These are phyloP conservation scores for Sigmodon hispidus DNA, from an alignment of 2,113 vertebrate genomes.

Conservation along the genomic window DNA sequence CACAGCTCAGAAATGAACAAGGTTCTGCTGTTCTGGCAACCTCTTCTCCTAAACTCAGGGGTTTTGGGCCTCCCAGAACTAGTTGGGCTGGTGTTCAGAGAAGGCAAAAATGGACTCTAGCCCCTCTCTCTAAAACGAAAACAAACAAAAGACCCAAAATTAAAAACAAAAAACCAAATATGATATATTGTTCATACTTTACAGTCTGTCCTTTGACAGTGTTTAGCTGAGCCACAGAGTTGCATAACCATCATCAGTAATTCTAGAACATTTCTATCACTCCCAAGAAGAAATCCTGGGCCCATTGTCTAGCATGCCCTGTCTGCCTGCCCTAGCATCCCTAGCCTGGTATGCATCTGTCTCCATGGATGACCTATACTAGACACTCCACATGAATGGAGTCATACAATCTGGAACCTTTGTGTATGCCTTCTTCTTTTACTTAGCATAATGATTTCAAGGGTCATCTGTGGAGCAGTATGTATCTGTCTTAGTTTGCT, in stretches of 20 bases:
- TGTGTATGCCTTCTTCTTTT: slow-evolving; percentile 2
- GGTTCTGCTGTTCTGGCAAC: neutral
- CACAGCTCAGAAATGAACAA: neutral
- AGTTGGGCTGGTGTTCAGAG: neutral
- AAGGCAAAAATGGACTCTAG: neutral
- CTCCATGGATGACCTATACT: neutral
- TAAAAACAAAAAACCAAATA: neutral
- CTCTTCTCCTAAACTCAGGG: neutral
- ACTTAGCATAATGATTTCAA: neutral
- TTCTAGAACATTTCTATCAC: neutral
- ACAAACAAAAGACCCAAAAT: neutral
- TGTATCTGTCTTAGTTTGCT: neutral
- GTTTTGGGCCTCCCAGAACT: neutral
- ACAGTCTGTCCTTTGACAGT: neutral
- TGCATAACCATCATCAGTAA: neutral
- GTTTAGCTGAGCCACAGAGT: neutral
- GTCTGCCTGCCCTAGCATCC: neutral
- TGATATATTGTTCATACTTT: neutral
- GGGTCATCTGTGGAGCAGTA: neutral
- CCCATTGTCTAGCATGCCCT: neutral
- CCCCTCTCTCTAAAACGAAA: neutral
- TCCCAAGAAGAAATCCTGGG: neutral
- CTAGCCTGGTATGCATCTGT: neutral
- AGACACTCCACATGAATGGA: neutral
- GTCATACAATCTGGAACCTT: neutral